These are phyloP conservation scores for Trachelus tabidus DNA, from an alignment of 2,888 invertebrate genomes.

Conservation along the genomic window DNA sequence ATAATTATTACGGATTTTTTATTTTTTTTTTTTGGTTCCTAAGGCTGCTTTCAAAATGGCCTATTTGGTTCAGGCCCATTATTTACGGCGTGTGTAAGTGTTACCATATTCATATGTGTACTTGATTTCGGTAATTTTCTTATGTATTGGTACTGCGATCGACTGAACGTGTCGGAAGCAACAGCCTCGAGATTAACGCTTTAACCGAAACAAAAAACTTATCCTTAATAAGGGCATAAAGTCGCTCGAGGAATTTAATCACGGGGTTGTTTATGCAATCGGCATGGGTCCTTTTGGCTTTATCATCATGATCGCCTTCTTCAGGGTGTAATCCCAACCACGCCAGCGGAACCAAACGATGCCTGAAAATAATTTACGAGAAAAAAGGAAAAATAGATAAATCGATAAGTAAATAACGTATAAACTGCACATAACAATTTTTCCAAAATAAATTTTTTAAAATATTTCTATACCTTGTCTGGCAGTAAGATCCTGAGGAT, in stretches of 20 bases:
- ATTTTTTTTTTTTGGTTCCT: neutral
- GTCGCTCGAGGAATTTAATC: conserved; percentile 13
- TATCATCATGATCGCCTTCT: conserved; percentile 92
- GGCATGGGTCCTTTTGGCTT: conserved; percentile 78
- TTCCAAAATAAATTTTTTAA: neutral
- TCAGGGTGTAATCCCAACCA: conserved; percentile 94
- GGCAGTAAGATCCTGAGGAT: conserved; percentile 90
- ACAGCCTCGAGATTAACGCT: conserved; percentile 33
- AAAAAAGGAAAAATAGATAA: conserved; percentile 13
- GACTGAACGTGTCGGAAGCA: conserved; percentile 6
- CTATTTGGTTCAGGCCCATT: neutral
- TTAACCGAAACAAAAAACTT: conserved; percentile 19
- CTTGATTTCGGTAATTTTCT: neutral
- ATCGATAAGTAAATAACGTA: conserved; percentile 21
- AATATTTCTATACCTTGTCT: conserved; percentile 76
- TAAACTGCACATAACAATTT: conserved; percentile 2
- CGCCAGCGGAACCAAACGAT: conserved; percentile 97
- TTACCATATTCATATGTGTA: neutral
- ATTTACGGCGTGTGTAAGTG: neutral
- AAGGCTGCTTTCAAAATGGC: neutral
- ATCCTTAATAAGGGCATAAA: conserved; percentile 36
- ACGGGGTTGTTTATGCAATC: conserved; percentile 46
- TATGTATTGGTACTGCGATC: neutral
- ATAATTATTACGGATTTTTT: neutral
- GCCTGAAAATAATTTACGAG: conserved; percentile 66